Conservation (phyloP, 2,113 vertebrate species). For the Verasper variegatus region DNA sequence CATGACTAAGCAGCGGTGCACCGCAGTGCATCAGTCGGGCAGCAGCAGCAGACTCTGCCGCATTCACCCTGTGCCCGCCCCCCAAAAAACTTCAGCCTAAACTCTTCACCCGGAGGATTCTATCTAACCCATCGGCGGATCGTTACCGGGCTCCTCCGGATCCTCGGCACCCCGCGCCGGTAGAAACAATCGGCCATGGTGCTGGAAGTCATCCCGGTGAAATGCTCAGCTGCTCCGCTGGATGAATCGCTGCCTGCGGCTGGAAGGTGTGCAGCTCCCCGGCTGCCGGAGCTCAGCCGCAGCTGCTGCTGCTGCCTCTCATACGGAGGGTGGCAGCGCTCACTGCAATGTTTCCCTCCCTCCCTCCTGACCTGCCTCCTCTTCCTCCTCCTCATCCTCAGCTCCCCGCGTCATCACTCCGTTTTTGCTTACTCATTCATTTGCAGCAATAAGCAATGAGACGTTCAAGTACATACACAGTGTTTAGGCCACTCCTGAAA, state of each 20-base stretch:
- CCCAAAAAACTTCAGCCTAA: slow-evolving; percentile 76
- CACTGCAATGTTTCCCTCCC: slow-evolving; percentile 66
- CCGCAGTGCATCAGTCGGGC: slow-evolving; percentile 62
- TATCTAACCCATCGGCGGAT: slow-evolving; percentile 15
- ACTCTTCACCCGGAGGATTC: slow-evolving; percentile 67
- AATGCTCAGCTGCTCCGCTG: not conserved
- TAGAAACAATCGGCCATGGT: slow-evolving; percentile 81
- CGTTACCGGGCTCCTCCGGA: slow-evolving; percentile 89
- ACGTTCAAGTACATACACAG: not conserved
- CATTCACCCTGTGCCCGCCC: slow-evolving; percentile 61
- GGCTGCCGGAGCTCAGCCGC: slow-evolving; percentile 51
- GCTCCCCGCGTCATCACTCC: slow-evolving; percentile 61
- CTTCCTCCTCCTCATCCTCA: slow-evolving; percentile 25
- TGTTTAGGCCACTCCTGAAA: not conserved
- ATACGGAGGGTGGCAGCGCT: slow-evolving; percentile 55
- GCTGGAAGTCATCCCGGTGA: slow-evolving; percentile 70
- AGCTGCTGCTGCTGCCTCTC: slow-evolving; percentile 59
- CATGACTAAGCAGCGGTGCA: slow-evolving; percentile 76
- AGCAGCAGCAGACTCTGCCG: slow-evolving; percentile 64
- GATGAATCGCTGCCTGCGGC: slow-evolving; percentile 25
- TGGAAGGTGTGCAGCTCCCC: slow-evolving; percentile 31
- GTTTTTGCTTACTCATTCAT: slow-evolving; percentile 69
- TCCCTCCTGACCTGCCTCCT: slow-evolving; percentile 5
- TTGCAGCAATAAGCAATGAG: slow-evolving; percentile 43
- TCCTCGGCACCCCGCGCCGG: slow-evolving; percentile 81